phyloP scores from a whole-genome alignment of 2,888 invertebrate species.

The Cephus rjabovi region DNA sequence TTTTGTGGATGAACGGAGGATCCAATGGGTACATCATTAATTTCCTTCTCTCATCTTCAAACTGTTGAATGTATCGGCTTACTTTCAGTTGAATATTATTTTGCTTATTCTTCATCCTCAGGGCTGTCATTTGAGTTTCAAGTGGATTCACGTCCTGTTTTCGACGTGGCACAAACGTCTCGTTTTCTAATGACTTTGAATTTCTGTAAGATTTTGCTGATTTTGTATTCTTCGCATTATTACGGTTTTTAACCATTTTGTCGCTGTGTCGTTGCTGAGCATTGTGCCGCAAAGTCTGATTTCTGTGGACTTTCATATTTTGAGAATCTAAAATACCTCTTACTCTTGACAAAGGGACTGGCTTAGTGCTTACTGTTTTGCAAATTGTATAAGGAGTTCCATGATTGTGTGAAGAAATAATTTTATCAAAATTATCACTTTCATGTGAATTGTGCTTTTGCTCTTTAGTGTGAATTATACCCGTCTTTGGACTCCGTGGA shows the following conservation, averaged over 20 bases:
- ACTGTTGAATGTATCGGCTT: neutral
- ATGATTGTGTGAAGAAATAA: neutral
- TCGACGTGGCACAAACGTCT: conserved; percentile 18
- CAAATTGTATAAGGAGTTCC: neutral
- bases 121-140: conserved; percentile 19
- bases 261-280: neutral
- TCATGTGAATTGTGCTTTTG: neutral
- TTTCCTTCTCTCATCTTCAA: neutral
- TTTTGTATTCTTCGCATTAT: neutral
- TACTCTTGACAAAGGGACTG: neutral
- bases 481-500: neutral
- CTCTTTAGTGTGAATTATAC: neutral
- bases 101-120: conserved; percentile 31
- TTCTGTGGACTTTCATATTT: neutral
- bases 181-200: neutral
- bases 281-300: neutral
- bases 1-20: neutral
- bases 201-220: neutral
- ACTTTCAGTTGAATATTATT: conserved; percentile 17
- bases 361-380: neutral
- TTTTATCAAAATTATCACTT: neutral
- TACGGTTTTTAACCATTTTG: neutral
- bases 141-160: conserved; percentile 11
- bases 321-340: neutral
- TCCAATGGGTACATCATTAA: neutral